A percentile compares a stretch with the other conserved stretches of the same genome.
Conservation (phyloP, 2,113 vertebrate genomes). For the Bubo scandiacus region DNA sequence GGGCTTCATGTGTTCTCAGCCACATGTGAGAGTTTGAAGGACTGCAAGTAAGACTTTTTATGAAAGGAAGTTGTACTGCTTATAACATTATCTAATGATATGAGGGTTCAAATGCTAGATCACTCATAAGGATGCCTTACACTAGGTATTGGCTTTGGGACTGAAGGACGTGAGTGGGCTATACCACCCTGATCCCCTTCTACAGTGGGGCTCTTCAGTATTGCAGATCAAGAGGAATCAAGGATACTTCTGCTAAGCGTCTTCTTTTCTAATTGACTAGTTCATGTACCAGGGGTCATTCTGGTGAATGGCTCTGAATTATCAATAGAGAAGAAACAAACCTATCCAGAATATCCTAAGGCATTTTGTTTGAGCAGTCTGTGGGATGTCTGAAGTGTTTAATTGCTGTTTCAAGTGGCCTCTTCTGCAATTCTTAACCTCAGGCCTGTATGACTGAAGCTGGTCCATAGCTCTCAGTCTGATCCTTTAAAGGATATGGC, state of each 20-base stretch:
- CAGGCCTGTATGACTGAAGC: neutral
- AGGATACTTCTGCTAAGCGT: neutral
- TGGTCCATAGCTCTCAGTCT: neutral
- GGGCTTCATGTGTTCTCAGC: neutral
- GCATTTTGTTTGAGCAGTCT: neutral
- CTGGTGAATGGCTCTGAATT: neutral
- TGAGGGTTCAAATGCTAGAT: fast-evolving
- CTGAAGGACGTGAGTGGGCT: neutral
- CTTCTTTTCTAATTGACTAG: neutral
- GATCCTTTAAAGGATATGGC: neutral
- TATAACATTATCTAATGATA: neutral
- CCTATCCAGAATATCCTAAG: neutral
- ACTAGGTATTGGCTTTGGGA: neutral
- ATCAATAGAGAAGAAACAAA: neutral
- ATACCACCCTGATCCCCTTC: neutral
- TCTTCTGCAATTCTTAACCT: neutral
- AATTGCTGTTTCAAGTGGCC: neutral
- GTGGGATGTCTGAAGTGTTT: neutral
- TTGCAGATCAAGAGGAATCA: neutral
- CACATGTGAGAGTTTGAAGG: neutral
- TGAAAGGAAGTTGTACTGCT: neutral
- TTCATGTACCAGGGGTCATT: neutral
- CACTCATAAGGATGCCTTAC: neutral
- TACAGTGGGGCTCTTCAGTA: neutral
- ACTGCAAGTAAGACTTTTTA: neutral